Percentiles rank a stretch among this genome's conserved stretches.
Conservation (phyloP, 2,113 vertebrate genomes). For the Collichthys lucidus region DNA sequence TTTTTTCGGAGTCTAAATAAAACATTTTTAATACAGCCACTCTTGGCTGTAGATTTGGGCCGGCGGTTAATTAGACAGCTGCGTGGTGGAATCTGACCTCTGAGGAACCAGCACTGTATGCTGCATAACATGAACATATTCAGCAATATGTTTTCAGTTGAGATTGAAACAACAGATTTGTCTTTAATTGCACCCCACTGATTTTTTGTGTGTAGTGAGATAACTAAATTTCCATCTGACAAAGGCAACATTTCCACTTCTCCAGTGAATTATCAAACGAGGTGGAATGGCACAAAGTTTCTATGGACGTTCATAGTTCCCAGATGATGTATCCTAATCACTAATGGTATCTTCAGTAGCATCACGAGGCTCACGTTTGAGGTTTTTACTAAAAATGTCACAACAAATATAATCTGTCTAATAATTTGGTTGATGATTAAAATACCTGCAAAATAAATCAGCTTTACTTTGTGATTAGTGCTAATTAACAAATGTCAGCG, state of each 20-base stretch:
- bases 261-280: no score
- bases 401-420: background rate
- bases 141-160: background rate
- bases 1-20: slow-evolving; percentile 16
- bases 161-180: background rate
- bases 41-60: slow-evolving; percentile 21
- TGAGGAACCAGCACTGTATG: slow-evolving; percentile 25
- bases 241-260: no score
- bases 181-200: no score
- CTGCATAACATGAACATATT: slow-evolving; percentile 19
- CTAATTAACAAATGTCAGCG: background rate
- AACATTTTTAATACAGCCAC: slow-evolving; percentile 27
- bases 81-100: slow-evolving; percentile 38
- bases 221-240: no score
- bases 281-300: no score
- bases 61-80: slow-evolving; percentile 45
- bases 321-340: background rate
- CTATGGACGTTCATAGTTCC: no score
- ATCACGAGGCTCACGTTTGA: background rate
- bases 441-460: background rate
- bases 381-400: background rate
- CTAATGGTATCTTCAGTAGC: background rate
- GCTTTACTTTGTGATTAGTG: background rate
- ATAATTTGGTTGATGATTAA: background rate
- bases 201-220: no score